Evolutionary conservation across 2,888 invertebrate species (phyloP), one percentile per base, ranked within the genome.

Genomic region (Plemyria rubiginata): DNA sequence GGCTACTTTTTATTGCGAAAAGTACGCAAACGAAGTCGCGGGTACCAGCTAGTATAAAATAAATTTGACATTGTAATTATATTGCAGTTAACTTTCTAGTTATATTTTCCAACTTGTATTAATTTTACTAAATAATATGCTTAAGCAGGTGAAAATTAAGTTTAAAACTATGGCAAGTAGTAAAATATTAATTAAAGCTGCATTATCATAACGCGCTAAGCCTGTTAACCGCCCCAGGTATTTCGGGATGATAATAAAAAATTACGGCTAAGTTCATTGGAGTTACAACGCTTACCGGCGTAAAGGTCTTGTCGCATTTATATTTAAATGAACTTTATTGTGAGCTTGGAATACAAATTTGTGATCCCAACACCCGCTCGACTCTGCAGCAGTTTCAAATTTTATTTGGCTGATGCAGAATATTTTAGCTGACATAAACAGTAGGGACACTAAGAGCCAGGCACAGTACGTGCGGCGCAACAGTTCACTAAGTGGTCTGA

Each of bases 271-370:
- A 77, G 78, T 85, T 85, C 82, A 85, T 83, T 79, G 80, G 74
- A 84, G 79, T 80, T 81, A 82, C 84, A 85, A 74, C 86, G 78
- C 85, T 86, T 82, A 84, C 86, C 77, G 75, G 80, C 81, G 79
- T 79, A 81, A 81, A 85, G 86, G 84, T 84, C 86, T 85, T 86
- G 86, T 86, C 87, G 84, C 87, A 86, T 88, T 88, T 89, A 88
- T 88, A 89, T 89, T 88, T 88, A 89, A 89, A 89, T 89, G 82
- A 87, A 85, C 81, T 86, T 86, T 85, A 87, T 88, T 88, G 84
- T 87, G 87, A 86, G 84, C 72, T 79, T 78, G 84, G 88, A 89
- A 89, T 88, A 89, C 88, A 86, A 88, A 88, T 88, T 88, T 87
- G 86, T 80, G 86, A 87, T 84, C 85, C 80, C 82, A 70, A 84